These are phyloP conservation scores for Apamea epomidion DNA, from an alignment of 2,888 invertebrate genomes.

Conservation along the genomic window DNA sequence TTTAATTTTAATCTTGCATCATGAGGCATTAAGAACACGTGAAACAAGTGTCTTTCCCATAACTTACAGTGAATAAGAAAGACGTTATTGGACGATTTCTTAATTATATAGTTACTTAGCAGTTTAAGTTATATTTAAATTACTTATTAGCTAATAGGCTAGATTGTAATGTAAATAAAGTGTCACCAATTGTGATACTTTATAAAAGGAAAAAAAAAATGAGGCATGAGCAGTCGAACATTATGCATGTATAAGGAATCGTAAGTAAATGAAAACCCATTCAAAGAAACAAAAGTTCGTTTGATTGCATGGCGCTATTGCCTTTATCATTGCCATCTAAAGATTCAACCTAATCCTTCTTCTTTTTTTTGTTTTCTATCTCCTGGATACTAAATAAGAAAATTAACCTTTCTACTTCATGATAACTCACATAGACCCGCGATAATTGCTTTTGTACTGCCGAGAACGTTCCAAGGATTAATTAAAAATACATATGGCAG, in stretches of 20 bases:
- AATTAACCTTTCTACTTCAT: slow-evolving; percentile 67
- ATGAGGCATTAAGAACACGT: no score
- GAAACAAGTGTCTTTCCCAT: no score
- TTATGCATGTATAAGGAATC: no score
- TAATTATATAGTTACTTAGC: no score
- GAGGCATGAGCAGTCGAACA: not conserved
- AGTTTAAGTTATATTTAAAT: no score
- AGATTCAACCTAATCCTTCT: slow-evolving; percentile 46
- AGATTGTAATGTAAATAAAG: no score
- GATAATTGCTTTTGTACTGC: slow-evolving; percentile 69
- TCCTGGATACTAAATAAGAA: slow-evolving; percentile 65
- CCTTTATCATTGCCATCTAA: not conserved
- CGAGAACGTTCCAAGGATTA: slow-evolving; percentile 70
- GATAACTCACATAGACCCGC: slow-evolving; percentile 65
- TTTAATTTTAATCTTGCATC: not conserved
- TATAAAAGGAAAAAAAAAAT: no score
- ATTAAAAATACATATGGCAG: slow-evolving; percentile 71
- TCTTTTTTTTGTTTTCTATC: slow-evolving; percentile 61
- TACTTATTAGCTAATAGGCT: no score
- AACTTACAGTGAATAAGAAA: no score
- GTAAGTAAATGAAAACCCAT: not conserved
- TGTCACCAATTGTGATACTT: no score
- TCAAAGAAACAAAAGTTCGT: not conserved
- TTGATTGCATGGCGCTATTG: not conserved
- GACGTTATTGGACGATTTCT: no score